Evolutionary conservation across 1,140 invertebrate genomes (phyloP), one percentile per base, ranked within the genome.

Genomic region (Antheraea pernyi): DNA sequence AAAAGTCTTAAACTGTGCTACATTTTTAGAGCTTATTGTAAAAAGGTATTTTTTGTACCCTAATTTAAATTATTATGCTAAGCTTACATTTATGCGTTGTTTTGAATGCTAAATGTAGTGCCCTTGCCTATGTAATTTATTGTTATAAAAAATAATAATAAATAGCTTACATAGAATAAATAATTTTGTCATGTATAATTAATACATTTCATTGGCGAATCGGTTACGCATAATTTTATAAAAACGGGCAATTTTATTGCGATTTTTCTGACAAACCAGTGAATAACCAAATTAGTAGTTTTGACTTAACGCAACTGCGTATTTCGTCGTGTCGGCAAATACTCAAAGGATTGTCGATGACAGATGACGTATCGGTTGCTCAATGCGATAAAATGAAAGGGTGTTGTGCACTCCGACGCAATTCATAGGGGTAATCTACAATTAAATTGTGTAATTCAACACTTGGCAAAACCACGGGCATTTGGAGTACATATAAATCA

Each of bases 291-390:
- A 53, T 53, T 61, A 36, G 62, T 64, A 68, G 61, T 59, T 66
- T 18, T 37, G 61, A 65, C 65, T 22, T 66, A 66, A 37, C 65
- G 37, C 64, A 61, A 62, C 68, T 48, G 58, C 36, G 59, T 58
- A 65, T 68, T 60, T 71, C 13, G 71, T 64, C 59, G 67, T 74
- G 81, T 86, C 88, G 88, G 89, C 78, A 70, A 78, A 80, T 72
- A 86, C 84, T 89, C 89, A 90, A 84, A 71, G 62, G 68, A 68
- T 65, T 67, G 70, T 61, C 78, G 78, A 75, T 73, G 81, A 82
- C 89, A 88, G 86, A 88, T 91, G 89, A 91, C 83, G 80, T 86
- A 86, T 87, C 80, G 78, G 67, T 91, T 89, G 87, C 86, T 89
- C 88, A 91, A 91, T 85, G 73, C 74, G 71, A 75, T 70, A 69